Evolutionary conservation across 2,888 invertebrate species (phyloP), one percentile per base, ranked within the genome.

Genomic region (Ryuthela nishihirai): DNA sequence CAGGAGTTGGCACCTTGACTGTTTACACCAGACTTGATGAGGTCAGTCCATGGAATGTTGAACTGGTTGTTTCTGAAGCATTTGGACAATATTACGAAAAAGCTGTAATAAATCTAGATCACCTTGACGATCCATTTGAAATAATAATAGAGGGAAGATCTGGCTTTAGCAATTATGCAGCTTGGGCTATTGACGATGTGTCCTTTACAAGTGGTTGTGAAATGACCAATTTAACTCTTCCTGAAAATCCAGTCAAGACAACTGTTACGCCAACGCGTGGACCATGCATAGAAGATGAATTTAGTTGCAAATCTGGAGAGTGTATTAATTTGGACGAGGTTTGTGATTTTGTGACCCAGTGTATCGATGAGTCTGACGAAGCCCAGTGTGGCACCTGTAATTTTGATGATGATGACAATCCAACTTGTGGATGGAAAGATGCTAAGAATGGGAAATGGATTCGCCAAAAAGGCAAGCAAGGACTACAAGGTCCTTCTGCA

Each of bases 151-250:
- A 65, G 48, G 45, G 40, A 29, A 32, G 36, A 36, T 25, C 29
- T 0, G 60, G 60, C 4, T 12, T 32, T 4, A 23, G 18, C 3
- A 34, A 9, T 4, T 2, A 12, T 15, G 65, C 61, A 10, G 54
- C 47, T 26, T 65, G 65, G 65, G 59, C 47, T 10, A 38, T 65
- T n/a, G 65, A 65, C 36, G 65, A 65, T 43, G 42, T 65, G 3
- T 64, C 64, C 3, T 65, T 65, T 32, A 53, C 59, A 17, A n/a
- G 40, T 18, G 65, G 55, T 5, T 65, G 65, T 26, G 7, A 25
- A 5, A n/a, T 44, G 2, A 42, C 54, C 10, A 52, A 62, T 32
- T 9, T 45, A 36, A 44, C 50, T 1, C 32, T 63, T 10, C 63
- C 63, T 4, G 4, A 50, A 3, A 43, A 32, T 10, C 23, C 52